Evolutionary conservation across 2,888 invertebrate genomes (phyloP).

Genomic region (Heliconius erato): DNA sequence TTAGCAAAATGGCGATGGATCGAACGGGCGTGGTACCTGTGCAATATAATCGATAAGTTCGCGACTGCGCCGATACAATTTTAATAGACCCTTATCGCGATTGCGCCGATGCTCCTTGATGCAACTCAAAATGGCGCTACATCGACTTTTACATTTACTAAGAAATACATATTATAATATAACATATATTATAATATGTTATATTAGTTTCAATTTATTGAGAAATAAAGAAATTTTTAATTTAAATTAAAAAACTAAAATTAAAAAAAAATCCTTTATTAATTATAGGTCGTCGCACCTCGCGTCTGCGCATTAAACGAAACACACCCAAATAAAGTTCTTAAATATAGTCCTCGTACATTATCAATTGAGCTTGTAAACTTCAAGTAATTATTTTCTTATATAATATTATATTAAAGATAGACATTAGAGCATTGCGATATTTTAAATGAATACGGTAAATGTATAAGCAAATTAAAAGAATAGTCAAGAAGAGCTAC

Average conservation of each 20-base stretch:
- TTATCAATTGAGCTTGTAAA: neutral
- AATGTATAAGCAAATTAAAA: neutral
- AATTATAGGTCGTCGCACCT: neutral
- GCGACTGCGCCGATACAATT: constrained; percentile 2
- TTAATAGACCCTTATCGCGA: neutral
- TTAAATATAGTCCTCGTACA: neutral
- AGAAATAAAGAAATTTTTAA: neutral
- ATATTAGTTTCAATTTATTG: neutral
- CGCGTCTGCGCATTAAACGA: neutral
- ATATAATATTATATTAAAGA: neutral
- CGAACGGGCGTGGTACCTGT: neutral
- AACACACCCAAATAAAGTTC: neutral
- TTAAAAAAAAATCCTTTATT: neutral
- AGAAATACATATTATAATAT: neutral
- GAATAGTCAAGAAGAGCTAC: neutral
- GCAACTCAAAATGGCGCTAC: constrained; percentile 1
- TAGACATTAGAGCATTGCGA: neutral
- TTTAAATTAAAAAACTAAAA: neutral
- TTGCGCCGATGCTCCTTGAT: neutral
- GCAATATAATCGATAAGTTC: constrained; percentile 11
- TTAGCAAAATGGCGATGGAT: constrained; percentile 10
- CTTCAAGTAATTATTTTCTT: neutral
- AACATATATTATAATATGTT: neutral
- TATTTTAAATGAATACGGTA: neutral
- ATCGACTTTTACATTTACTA: neutral